These are phyloP conservation scores for Dicrostonyx torquatus DNA, from an alignment of 2,797 vertebrate species.

Conservation along the genomic window DNA sequence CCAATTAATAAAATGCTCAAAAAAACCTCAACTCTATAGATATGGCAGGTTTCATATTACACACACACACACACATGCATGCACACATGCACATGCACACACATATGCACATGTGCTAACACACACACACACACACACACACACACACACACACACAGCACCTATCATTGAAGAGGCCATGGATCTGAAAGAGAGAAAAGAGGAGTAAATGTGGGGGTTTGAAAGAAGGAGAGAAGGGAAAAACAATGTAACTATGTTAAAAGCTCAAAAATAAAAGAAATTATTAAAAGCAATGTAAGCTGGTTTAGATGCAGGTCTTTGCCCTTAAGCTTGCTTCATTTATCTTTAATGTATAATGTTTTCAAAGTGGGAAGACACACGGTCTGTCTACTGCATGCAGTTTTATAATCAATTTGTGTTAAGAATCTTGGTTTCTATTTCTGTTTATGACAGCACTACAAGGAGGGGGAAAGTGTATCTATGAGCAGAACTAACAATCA, in stretches of 20 bases:
- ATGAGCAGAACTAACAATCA: background rate
- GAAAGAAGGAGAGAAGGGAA: background rate
- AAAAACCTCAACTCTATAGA: background rate
- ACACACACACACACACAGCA: background rate
- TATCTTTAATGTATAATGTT: background rate
- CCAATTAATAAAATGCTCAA: background rate
- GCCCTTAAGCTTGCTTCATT: background rate
- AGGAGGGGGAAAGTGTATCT: background rate
- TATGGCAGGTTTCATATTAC: background rate
- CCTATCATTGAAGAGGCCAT: background rate
- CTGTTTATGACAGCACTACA: background rate
- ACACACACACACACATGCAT: background rate
- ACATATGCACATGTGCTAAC: background rate
- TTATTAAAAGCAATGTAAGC: background rate
- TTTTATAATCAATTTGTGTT: constrained; percentile 27
- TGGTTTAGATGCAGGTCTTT: constrained; percentile 24
- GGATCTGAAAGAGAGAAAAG: background rate
- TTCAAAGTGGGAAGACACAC: background rate
- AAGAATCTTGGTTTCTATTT: background rate
- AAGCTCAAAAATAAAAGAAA: background rate
- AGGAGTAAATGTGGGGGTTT: background rate
- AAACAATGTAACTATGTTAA: background rate
- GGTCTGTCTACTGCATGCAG: background rate
- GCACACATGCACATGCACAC: background rate
- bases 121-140: background rate